Conservation (phyloP, 2,888 invertebrate species). For the Chymomyza caudatula region DNA sequence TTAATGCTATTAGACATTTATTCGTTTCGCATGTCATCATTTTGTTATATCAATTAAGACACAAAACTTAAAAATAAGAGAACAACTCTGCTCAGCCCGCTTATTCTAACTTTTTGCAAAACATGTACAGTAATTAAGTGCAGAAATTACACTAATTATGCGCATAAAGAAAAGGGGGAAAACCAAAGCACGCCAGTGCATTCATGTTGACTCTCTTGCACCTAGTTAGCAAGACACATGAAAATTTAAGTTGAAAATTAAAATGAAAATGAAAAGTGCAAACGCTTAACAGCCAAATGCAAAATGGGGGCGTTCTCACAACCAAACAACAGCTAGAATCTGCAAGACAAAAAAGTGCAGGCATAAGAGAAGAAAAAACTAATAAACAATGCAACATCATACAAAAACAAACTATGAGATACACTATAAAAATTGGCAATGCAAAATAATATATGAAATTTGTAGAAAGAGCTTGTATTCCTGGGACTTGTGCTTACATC, state of each 20-base stretch:
- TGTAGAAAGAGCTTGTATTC: too few relatives aligned
- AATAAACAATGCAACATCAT: not conserved
- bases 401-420: not conserved
- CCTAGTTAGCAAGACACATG: not conserved
- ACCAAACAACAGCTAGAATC: constrained; percentile 1
- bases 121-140: constrained; percentile 21
- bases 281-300: not conserved
- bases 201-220: not conserved
- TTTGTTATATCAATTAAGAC: not conserved
- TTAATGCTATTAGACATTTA: not conserved
- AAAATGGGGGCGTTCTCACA: constrained; percentile 6
- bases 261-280: constrained; percentile 9
- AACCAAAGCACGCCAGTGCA: not conserved
- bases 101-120: not conserved
- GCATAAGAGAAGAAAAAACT: constrained; percentile 7
- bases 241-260: not conserved
- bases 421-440: not conserved
- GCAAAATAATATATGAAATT: too few relatives aligned
- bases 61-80: not conserved
- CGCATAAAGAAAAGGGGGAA: constrained; percentile 20
- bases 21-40: not conserved
- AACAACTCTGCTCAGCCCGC: not conserved
- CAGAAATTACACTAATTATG: constrained; percentile 37
- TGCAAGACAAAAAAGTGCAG: constrained; percentile 14
- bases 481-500: too few relatives aligned